Evolutionary conservation across 2,888 invertebrate species (phyloP), one percentile per base, ranked within the genome.

Genomic region (Myathropa florea): DNA sequence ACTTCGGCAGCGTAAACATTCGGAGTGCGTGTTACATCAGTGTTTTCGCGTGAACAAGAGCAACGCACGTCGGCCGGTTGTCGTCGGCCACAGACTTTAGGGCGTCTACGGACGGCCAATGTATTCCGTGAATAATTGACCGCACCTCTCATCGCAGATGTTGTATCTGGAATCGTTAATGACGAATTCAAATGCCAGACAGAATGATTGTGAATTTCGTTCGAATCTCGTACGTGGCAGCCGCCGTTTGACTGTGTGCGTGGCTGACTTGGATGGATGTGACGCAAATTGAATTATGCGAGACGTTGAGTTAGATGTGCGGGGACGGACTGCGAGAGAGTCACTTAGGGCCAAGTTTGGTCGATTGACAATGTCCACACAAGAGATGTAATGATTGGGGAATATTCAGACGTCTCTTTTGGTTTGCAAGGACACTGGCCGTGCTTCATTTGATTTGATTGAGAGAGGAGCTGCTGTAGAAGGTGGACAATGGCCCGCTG

Each of bases 111-210:
- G 46, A 46, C 46, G 7, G 18, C 46, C 46, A 18, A 18, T 46
- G n/a, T 18, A 7, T 46, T 46, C 46, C 4, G 46, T 39, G 36
- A 63, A 36, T 33, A 63, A 36, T 64, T 14, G 23, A 21, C 63
- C 36, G 63, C 63, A 64, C 63, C 63, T 39, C 36, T 33, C 36
- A 39, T 23, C 63, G 33, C 61, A 61, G 61, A 46, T 46, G 46
- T 46, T 46, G 61, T 28, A 61, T 33, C 33, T 18, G 18, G 61
- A 63, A 63, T 36, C 36, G 36, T 36, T 46, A 46, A 46, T 33
- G 33, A 63, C 23, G 36, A 63, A 63, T 63, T 23, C 39, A 26
- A 46, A 46, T 65, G 46, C 39, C 46, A 46, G 64, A 46, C 46
- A 46, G 18, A 46, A 46, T 46, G 46, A 18, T 46, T 46, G 46